These are phyloP conservation scores for Lepas anatifera DNA, from an alignment of 2,888 invertebrate species.

Conservation along the genomic window DNA sequence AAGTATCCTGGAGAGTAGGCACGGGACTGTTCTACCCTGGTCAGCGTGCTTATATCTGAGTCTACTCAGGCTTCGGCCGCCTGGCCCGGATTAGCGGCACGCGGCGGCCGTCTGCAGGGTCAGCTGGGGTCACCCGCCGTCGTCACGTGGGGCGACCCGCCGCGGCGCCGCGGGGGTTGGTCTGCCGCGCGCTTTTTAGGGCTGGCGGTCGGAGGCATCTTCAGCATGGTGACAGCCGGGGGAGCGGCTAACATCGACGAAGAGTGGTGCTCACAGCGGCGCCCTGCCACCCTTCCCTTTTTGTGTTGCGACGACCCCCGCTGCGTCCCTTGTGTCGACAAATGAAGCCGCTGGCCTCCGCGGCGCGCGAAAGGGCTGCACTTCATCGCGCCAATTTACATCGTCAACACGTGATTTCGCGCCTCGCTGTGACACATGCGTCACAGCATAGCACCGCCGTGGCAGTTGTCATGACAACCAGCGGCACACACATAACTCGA, in stretches of 20 bases:
- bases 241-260: no score
- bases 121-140: not conserved
- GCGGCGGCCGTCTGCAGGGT: not conserved
- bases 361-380: constrained; percentile 8
- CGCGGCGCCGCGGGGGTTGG: not conserved
- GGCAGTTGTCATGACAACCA: not conserved
- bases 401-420: constrained; percentile 5
- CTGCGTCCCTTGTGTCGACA: not conserved
- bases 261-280: not conserved
- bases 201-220: not conserved
- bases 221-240: not conserved
- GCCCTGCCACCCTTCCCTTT: not conserved
- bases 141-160: not conserved
- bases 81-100: no score
- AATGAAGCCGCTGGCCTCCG: not conserved
- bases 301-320: not conserved
- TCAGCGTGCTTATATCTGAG: not conserved
- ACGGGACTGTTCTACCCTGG: not conserved
- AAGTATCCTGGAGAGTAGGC: no score
- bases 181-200: no score
- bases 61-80: no score
- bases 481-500: constrained; percentile 2
- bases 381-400: constrained; percentile 4
- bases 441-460: no score
- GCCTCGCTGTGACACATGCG: no score